These are phyloP conservation scores for Penaeus vannamei DNA, from an alignment of 1,140 invertebrate species.

Conservation along the genomic window DNA sequence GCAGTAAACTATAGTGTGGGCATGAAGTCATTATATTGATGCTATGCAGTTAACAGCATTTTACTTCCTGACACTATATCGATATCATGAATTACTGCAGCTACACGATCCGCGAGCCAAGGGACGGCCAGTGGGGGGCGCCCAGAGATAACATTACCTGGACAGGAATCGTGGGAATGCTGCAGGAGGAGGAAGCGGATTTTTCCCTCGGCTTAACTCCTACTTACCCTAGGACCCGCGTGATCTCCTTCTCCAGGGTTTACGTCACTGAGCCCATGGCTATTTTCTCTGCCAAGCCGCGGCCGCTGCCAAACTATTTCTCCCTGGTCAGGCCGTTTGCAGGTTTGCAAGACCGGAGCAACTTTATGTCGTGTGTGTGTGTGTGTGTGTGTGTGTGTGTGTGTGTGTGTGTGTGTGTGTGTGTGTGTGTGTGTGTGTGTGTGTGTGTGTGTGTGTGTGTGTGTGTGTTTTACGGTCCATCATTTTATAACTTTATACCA, in stretches of 20 bases:
- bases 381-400: no score
- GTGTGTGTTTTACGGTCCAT: no score
- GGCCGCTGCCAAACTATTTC: constrained; percentile 29
- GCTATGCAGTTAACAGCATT: no score
- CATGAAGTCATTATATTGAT: no score
- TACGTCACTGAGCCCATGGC: constrained; percentile 32
- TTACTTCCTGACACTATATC: no score
- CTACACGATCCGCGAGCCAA: constrained; percentile 30
- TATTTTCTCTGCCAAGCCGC: constrained; percentile 31
- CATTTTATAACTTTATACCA: no score
- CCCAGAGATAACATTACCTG: background rate
- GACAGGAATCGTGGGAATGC: constrained; percentile 32
- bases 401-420: no score
- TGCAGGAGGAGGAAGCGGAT: constrained; percentile 8
- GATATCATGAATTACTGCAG: background rate
- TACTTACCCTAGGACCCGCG: background rate
- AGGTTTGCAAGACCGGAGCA: background rate
- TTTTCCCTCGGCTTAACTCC: constrained; percentile 25
- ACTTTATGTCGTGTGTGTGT: no score
- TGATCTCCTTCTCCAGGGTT: constrained; percentile 19
- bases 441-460: no score
- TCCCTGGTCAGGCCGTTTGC: constrained; percentile 34
- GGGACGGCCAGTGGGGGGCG: constrained; percentile 26
- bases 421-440: no score
- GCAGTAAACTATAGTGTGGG: no score